Percentiles rank a stretch among this genome's conserved stretches.
Conservation (phyloP, 2,113 vertebrate genomes). For the Coptodon rendalli region DNA sequence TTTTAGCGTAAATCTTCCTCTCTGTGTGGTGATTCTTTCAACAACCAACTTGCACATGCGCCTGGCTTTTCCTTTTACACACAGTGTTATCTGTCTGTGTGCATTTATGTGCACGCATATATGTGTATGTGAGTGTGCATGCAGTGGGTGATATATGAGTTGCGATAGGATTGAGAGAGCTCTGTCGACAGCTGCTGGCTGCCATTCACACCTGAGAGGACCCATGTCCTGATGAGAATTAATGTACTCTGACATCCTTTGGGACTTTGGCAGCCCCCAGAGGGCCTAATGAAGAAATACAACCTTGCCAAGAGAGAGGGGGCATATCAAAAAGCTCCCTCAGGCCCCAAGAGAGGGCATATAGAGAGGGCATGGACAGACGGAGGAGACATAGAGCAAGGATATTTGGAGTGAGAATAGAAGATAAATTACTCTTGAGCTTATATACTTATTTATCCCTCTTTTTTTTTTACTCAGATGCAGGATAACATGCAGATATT, state of each 20-base stretch:
- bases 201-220: slow-evolving; percentile 90
- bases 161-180: slow-evolving; percentile 78
- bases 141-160: slow-evolving; percentile 76
- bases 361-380: slow-evolving; percentile 48
- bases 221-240: slow-evolving; percentile 88
- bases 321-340: slow-evolving; percentile 58
- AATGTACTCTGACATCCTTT: slow-evolving; percentile 88
- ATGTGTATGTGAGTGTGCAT: not conserved
- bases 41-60: not conserved
- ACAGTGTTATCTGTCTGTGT: not conserved
- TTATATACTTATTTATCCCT: not conserved
- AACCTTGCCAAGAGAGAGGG: slow-evolving; percentile 68
- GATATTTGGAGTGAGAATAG: slow-evolving; percentile 32
- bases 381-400: slow-evolving; percentile 41
- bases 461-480: not conserved
- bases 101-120: not conserved
- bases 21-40: slow-evolving; percentile 45
- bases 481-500: not conserved
- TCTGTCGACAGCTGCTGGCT: slow-evolving; percentile 82
- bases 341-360: slow-evolving; percentile 52
- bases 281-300: slow-evolving; percentile 83
- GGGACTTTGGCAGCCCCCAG: slow-evolving; percentile 77
- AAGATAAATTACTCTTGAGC: slow-evolving; percentile 16
- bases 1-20: slow-evolving; percentile 48
- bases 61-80: slow-evolving; percentile 23